Evolutionary conservation across 2,113 vertebrate species (phyloP).

Genomic region (Tragelaphus strepsiceros): DNA sequence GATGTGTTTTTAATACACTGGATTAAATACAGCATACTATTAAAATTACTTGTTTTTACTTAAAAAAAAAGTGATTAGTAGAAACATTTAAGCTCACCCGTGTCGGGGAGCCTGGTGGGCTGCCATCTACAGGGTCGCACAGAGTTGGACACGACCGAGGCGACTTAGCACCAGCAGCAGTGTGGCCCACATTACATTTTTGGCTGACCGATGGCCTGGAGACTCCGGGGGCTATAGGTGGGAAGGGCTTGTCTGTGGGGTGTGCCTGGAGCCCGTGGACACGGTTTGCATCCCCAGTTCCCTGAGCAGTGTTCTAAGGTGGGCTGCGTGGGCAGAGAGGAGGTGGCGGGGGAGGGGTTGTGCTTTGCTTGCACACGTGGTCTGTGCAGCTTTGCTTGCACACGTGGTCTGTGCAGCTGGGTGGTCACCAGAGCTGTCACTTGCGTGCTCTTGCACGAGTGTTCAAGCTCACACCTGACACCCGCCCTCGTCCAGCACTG

Average conservation of each 20-base stretch:
- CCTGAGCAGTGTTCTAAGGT: no score
- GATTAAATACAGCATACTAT: neutral
- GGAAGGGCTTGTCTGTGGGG: neutral
- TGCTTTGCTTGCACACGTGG: neutral
- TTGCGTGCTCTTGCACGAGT: neutral
- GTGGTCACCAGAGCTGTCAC: neutral
- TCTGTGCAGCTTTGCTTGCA: neutral
- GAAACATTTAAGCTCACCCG: neutral
- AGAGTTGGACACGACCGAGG: no score
- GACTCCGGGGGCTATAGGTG: fast-evolving
- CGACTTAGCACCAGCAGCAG: no score
- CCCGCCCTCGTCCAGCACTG: neutral
- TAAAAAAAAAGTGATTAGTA: neutral
- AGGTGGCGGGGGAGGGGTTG: neutral
- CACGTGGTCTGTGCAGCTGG: neutral
- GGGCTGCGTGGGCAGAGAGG: fast-evolving
- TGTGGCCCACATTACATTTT: fast-evolving
- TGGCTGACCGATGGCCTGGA: neutral
- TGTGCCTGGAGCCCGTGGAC: neutral
- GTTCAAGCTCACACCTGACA: neutral
- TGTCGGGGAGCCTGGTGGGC: no score
- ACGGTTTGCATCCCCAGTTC: no score
- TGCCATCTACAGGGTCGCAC: fast-evolving
- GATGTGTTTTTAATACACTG: neutral
- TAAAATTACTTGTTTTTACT: neutral